Conservation (phyloP, 2,113 vertebrate species). For the Heptranchias perlo region DNA sequence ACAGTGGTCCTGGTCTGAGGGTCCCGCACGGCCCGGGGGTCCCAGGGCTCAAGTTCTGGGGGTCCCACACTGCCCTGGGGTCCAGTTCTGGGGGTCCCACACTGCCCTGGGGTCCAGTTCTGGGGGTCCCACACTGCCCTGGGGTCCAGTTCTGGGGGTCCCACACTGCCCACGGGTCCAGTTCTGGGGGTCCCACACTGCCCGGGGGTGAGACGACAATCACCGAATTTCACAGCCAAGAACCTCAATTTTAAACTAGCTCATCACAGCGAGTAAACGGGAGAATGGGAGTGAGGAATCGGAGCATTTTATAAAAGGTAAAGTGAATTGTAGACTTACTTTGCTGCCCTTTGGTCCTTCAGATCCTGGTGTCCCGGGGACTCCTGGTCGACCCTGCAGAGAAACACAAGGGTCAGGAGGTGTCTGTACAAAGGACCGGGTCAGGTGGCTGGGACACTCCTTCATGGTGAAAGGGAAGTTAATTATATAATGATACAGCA, state of each 20-base stretch:
- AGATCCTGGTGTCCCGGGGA: slow-evolving; percentile 70
- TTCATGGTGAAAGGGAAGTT: not conserved
- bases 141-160: not conserved
- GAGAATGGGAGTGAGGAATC: not conserved
- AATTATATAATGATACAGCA: no score
- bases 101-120: no score
- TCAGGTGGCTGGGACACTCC: not conserved
- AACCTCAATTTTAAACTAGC: not conserved
- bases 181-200: not conserved
- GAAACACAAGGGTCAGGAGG: not conserved
- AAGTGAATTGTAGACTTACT: slow-evolving; percentile 51
- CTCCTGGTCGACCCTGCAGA: slow-evolving; percentile 74
- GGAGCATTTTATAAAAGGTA: not conserved
- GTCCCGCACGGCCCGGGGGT: not conserved
- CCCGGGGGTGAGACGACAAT: no score
- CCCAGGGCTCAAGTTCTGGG: not conserved
- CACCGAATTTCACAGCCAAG: not conserved
- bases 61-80: not conserved
- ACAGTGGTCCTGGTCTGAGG: not conserved
- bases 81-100: no score
- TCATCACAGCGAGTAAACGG: not conserved
- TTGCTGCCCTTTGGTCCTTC: slow-evolving; percentile 73
- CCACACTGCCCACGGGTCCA: no score
- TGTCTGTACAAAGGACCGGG: not conserved
- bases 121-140: not conserved